Base-by-base conservation (phyloP, 2,113 vertebrate species). In the Poicephalus meyeri region DNA sequence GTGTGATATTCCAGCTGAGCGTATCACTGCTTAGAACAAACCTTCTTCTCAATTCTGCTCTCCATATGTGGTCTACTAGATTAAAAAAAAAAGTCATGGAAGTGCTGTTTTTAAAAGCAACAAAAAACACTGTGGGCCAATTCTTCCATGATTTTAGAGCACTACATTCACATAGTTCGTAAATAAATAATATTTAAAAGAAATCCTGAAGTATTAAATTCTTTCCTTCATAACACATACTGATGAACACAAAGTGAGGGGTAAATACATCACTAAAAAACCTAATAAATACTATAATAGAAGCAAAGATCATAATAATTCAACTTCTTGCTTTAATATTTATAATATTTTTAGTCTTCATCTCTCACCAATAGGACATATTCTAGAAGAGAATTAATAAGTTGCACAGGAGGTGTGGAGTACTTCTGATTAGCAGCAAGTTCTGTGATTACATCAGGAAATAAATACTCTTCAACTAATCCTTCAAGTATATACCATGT, bases 371-470 rank as follows among this genome's bases (percentile, higher is more conserved):
- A 97, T 7, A 99, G 95, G 61, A 98, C 97, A 9, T 98, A 98
- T 42, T 98, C 97, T 78, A 99, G 96, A 88, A 99, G 98, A 77
- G 98, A 97, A 70, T 98, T 97, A 85, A 99, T 96, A 95, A 98
- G 89, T 19, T 95, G 76, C 29, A 97, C 96, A 8, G 99, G 98
- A 86, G 99, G 99, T 60, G 98, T 92, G 69, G 94, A 93, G 29
- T 98, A 98, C 23, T 98, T 98, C 46, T 97, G 98, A 90, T 98
- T 77, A 24, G 91, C 92, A 33, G 96, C 97, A 93, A 99, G 98
- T 76, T 99, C 99, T 79, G 98, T 97, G 88, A 99, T 83, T 46
- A 98, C 98, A 97, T 99, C 98, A n/a, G 86, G 72, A 96, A 98
- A 98, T 82, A 99, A 98, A 18, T 91, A 86, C n/a, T 97, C 98